phyloP scores from a whole-genome alignment of 2,888 invertebrate genomes.

The Meiosimyza platycephala region DNA sequence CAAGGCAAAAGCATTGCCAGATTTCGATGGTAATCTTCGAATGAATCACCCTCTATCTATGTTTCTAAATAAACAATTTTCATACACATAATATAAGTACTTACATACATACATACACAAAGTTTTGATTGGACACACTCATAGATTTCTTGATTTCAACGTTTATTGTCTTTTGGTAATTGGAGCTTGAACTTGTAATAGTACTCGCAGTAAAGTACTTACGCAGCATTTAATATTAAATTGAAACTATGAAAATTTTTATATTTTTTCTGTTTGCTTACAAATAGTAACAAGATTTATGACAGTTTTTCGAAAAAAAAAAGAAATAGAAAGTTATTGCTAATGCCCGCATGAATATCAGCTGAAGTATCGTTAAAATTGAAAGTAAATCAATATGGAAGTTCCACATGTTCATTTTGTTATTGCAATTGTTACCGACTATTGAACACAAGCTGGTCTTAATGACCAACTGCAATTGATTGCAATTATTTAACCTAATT shows the following conservation, averaged over 20 bases:
- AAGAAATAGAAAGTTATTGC: conserved; percentile 4
- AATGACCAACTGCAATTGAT: neutral
- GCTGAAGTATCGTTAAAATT: neutral
- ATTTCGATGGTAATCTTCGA: too few relatives aligned
- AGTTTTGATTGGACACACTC: neutral
- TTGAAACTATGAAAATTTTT: neutral
- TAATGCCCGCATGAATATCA: neutral
- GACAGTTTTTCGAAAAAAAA: neutral
- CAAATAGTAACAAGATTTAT: too few relatives aligned
- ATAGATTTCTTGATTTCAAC: neutral
- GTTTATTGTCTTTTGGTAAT: conserved; percentile 20
- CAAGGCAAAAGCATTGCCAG: too few relatives aligned
- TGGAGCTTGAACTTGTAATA: conserved; percentile 25
- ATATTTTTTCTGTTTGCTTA: too few relatives aligned
- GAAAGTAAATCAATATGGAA: conserved; percentile 5
- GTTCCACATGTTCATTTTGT: too few relatives aligned
- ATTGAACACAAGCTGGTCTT: too few relatives aligned
- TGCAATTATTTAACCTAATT: conserved; percentile 19
- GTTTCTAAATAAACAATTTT: too few relatives aligned
- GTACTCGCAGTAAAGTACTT: neutral
- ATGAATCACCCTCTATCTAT: too few relatives aligned
- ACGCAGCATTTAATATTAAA: neutral
- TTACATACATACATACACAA: too few relatives aligned
- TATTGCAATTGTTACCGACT: too few relatives aligned
- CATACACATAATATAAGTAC: too few relatives aligned